Base-by-base conservation (phyloP, 2,888 invertebrate species). In the Philereme transversata region DNA sequence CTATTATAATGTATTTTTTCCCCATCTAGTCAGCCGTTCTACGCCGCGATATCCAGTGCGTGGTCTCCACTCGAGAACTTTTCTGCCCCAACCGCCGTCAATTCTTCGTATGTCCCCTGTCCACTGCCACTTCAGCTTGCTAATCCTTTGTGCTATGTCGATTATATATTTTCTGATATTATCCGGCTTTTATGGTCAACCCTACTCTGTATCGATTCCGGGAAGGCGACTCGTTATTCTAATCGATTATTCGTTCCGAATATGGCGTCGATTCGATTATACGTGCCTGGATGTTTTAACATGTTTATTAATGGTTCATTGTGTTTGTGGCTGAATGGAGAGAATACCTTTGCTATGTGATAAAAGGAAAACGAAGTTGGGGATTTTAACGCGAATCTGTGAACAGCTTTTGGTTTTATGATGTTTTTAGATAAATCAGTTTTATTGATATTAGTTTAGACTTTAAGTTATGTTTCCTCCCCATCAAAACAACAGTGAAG, bases 171-270 rank as follows among this genome's bases (percentile, higher is more conserved):
- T 22, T 22, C 22, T 22, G 22, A 22, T 47, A 4, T 4, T 34
- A 9, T 47, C 53, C 59, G 59, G 34, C 45, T 59, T 50, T 54
- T 44, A 4, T 9, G 44, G 49, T 1, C 62, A 63, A 8, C 49
- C 41, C 63, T 63, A 59, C 35, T 5, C 47, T 51, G 50, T 62
- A 68, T 68, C 60, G 69, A 64, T 72, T 72, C 70, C 67, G 68
- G 65, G 70, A 70, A 70, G 66, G 60, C 51, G 51, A 63, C 63
- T 69, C 70, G 68, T 61, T 67, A 68, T 66, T 66, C 63, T 68
- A 70, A 70, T 67, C 69, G 69, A 62, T 59, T 63, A 56, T 60
- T 56, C 55, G 61, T 63, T 51, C 63, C 64, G 66, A 69, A 69
- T 70, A 69, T 65, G 67, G 68, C 60, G 60, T 68, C 68, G 65